Percentiles rank a stretch among this genome's conserved stretches.
Conservation (phyloP, 2,888 invertebrate genomes). For the Pristionchus japonicus region DNA sequence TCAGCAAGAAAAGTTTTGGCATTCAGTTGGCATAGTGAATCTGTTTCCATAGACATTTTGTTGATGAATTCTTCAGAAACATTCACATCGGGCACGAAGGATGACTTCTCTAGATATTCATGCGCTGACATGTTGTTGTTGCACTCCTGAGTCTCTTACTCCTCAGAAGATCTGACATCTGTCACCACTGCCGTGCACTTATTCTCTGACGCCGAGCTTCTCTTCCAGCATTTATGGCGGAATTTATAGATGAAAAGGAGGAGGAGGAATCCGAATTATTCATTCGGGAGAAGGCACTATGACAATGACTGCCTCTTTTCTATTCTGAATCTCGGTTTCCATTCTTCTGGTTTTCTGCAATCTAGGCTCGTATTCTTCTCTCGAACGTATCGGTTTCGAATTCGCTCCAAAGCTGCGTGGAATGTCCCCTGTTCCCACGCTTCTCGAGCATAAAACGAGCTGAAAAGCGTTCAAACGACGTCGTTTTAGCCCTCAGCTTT, state of each 20-base stretch:
- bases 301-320: neutral
- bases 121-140: neutral
- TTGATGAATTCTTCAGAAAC: too few species aligned
- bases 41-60: too few species aligned
- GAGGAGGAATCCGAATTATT: neutral
- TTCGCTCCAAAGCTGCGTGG: neutral
- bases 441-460: constrained; percentile 16
- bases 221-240: constrained; percentile 12
- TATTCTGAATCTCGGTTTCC: neutral
- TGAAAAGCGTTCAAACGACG: neutral
- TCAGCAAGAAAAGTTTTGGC: too few species aligned
- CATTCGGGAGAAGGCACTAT: neutral
- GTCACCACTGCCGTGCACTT: neutral
- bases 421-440: neutral
- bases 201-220: neutral
- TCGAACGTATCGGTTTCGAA: neutral
- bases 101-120: neutral
- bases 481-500: neutral
- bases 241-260: constrained; percentile 15
- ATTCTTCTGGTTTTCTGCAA: neutral
- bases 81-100: too few species aligned
- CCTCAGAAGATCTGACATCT: neutral
- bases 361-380: neutral
- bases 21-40: too few species aligned
- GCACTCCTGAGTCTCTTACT: neutral